Conservation (phyloP, 2,888 invertebrate genomes). For the Pyrocoelia pectoralis region DNA sequence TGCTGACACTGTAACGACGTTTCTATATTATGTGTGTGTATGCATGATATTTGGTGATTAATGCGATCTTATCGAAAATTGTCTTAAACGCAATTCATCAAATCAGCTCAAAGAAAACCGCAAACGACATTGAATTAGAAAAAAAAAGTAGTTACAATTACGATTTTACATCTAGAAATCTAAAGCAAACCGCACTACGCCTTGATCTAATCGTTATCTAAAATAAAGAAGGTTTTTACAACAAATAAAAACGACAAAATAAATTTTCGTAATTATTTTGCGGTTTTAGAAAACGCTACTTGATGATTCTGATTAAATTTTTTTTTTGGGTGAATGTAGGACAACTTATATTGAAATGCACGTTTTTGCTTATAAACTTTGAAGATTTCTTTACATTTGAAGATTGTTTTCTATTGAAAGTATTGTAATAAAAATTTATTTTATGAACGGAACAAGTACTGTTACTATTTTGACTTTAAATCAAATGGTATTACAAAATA, state of each 20-base stretch:
- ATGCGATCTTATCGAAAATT: too few species aligned
- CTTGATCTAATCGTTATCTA: conserved; percentile 26
- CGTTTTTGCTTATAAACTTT: not conserved
- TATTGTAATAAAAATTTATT: too few species aligned
- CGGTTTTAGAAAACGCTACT: conserved; percentile 31
- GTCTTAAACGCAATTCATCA: too few species aligned
- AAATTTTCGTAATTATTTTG: conserved; percentile 26
- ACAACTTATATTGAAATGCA: too few species aligned
- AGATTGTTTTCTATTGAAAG: too few species aligned
- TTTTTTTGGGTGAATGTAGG: conserved; percentile 27
- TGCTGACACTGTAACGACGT: too few species aligned
- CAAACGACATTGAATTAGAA: conserved; percentile 34
- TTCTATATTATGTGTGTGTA: not conserved
- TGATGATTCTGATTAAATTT: conserved; percentile 24
- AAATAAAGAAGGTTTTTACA: conserved; percentile 13
- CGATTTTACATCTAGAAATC: conserved; percentile 33
- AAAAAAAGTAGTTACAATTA: conserved; percentile 31
- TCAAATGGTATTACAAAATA: too few species aligned
- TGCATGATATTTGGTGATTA: too few species aligned
- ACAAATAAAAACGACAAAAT: not conserved
- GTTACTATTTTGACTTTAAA: too few species aligned
- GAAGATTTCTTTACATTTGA: too few species aligned
- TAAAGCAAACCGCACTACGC: conserved; percentile 34
- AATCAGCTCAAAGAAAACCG: conserved; percentile 19
- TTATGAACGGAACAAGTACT: too few species aligned